phyloP scores from a whole-genome alignment of 2,797 vertebrate genomes.

The Sparidentex hasta region DNA sequence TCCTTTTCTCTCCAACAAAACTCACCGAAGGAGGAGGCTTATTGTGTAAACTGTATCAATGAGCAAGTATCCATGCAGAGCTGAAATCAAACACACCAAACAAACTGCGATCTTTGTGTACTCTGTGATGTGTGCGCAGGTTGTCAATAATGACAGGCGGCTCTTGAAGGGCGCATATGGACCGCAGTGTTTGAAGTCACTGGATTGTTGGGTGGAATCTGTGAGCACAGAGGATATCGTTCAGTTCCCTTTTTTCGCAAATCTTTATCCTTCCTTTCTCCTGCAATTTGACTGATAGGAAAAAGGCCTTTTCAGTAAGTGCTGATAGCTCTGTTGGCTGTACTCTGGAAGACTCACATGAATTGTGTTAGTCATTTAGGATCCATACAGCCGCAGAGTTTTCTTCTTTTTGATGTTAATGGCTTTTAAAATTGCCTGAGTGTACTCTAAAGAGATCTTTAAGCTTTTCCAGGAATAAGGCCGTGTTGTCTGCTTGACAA shows the following conservation, averaged over 20 bases:
- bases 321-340: conserved; percentile 31
- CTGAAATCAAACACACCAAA: conserved; percentile 23
- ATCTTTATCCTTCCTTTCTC: conserved; percentile 21
- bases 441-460: conserved; percentile 33
- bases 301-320: neutral
- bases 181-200: conserved; percentile 24
- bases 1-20: neutral
- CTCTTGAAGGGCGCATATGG: conserved; percentile 11
- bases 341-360: conserved; percentile 10
- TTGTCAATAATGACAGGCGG: neutral
- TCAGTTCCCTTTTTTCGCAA: neutral
- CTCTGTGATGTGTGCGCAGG: conserved; percentile 9
- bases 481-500: conserved; percentile 29
- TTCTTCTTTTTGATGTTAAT: conserved; percentile 41
- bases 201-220: conserved; percentile 17
- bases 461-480: conserved; percentile 19
- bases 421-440: conserved; percentile 24
- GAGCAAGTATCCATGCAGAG: conserved; percentile 7
- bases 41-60: conserved; percentile 1
- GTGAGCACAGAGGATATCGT: conserved; percentile 5
- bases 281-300: conserved; percentile 14
- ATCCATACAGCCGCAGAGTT: conserved; percentile 35
- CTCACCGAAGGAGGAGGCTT: neutral
- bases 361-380: conserved; percentile 44
- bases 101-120: neutral